These are phyloP conservation scores for Dermolepida albohirtum DNA, from an alignment of 2,888 invertebrate genomes.

Conservation along the genomic window DNA sequence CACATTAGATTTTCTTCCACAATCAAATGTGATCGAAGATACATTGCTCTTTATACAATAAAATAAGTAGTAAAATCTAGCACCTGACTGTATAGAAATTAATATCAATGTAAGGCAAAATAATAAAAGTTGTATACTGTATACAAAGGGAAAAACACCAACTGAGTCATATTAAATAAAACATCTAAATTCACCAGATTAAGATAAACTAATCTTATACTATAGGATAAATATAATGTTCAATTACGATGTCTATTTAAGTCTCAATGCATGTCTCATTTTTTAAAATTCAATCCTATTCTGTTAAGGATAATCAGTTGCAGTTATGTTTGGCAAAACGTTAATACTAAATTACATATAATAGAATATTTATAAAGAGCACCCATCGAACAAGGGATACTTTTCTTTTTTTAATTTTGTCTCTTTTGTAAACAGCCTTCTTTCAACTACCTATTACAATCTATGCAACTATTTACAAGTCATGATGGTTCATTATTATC, in stretches of 20 bases:
- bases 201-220: conserved; percentile 10
- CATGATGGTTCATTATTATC: neutral
- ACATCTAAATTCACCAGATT: conserved; percentile 15
- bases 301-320: conserved; percentile 15
- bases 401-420: conserved; percentile 7
- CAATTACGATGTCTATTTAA: conserved; percentile 11
- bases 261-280: conserved; percentile 28
- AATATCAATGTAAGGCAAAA: conserved; percentile 13
- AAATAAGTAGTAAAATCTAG: conserved; percentile 7
- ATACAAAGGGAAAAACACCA: neutral
- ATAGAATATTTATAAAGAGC: conserved; percentile 21
- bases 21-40: conserved; percentile 3
- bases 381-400: conserved; percentile 21
- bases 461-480: conserved; percentile 33
- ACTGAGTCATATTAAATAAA: conserved; percentile 22
- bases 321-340: conserved; percentile 34
- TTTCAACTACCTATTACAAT: conserved; percentile 21
- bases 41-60: conserved; percentile 1
- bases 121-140: conserved; percentile 7
- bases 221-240: conserved; percentile 12
- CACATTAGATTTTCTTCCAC: neutral
- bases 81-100: conserved; percentile 12
- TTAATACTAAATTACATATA: conserved; percentile 25
- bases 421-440: conserved; percentile 25
- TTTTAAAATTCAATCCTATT: conserved; percentile 19